Base-by-base conservation (phyloP, 2,797 vertebrate genomes). In the Streptopelia turtur region DNA sequence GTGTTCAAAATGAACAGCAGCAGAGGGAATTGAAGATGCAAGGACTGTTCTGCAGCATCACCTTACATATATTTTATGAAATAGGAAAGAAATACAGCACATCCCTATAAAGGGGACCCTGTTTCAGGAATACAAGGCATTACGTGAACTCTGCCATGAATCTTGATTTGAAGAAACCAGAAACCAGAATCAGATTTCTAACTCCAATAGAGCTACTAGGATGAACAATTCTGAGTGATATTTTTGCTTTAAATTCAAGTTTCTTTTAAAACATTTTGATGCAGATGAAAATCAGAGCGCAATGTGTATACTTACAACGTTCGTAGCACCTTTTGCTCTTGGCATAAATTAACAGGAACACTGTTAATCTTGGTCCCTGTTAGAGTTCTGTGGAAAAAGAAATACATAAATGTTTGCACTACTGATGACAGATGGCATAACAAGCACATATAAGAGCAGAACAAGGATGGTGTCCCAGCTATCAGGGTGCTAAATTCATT, bases 331-430 rank as follows among this genome's bases (percentile, higher is more conserved):
- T 98, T 99, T 77, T 99, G 98, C 88, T 99, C 98, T 87, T 99
- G 98, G 95, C 99, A 99, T 72, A 99, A 95, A 94, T 98, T 98
- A 87, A 93, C 78, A 53, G 99, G 99, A 96, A 99, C 97, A 89
- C 97, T 98, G 22, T 95, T 98, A 97, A 99, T 99, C 97, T 99
- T 99, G 45, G 99, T 99, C 93, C 99, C 99, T 33, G 99, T 99
- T 91, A 99, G 97, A 43, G 99, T 99, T 94, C 99, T 99, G 96
- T 64, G 80, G 21, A 45, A 96, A 60, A 30, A 61, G 71, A 61
- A 11, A 33, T 4, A 25, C 13, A 27, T 64, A 23, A 88, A 66
- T 20, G 28, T n/a, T 77, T 81, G 41, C 10, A 33, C 16, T 72
- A 35, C 18, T 59, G 52, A 79, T 57, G 22, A 53, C 11, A 71